Evolutionary conservation across 2,113 vertebrate genomes (phyloP).

Genomic region (Prionailurus bengalensis): DNA sequence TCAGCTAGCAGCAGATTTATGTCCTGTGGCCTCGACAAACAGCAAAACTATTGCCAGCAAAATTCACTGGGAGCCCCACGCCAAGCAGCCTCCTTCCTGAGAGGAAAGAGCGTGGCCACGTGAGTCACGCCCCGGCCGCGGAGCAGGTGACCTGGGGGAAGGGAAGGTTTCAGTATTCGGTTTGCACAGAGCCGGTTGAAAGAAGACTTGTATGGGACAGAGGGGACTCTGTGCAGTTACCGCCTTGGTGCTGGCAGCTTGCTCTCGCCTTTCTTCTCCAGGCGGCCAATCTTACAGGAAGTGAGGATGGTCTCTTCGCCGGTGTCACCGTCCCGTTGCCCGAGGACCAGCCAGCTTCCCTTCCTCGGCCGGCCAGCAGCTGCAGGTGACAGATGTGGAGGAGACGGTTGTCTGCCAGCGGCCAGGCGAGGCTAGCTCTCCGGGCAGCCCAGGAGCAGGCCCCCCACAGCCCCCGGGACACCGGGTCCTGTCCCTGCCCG

Average conservation of each 20-base stretch:
- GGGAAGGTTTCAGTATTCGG: background rate
- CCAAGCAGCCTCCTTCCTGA: constrained; percentile 36
- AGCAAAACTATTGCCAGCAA: background rate
- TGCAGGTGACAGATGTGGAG: background rate
- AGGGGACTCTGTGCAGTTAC: constrained; percentile 48
- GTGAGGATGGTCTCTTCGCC: constrained; percentile 89
- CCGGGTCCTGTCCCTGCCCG: background rate
- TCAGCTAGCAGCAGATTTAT: fast-evolving
- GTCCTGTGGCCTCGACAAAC: background rate
- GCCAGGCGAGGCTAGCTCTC: fast-evolving
- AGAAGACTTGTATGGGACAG: background rate
- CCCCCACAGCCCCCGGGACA: fast-evolving
- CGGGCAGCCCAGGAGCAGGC: background rate
- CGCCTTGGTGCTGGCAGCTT: constrained; percentile 52
- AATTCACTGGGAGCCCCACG: background rate
- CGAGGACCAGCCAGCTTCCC: constrained; percentile 88
- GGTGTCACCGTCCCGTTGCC: constrained; percentile 45
- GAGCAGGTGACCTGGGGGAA: background rate
- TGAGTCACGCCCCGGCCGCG: background rate
- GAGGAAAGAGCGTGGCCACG: background rate
- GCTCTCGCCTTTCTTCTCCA: constrained; percentile 83
- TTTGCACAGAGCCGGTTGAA: background rate
- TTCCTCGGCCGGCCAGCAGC: background rate
- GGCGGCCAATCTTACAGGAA: constrained; percentile 92
- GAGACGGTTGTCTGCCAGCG: background rate